phyloP scores from a whole-genome alignment of 2,888 invertebrate genomes.

The Steinernema scapterisci region DNA sequence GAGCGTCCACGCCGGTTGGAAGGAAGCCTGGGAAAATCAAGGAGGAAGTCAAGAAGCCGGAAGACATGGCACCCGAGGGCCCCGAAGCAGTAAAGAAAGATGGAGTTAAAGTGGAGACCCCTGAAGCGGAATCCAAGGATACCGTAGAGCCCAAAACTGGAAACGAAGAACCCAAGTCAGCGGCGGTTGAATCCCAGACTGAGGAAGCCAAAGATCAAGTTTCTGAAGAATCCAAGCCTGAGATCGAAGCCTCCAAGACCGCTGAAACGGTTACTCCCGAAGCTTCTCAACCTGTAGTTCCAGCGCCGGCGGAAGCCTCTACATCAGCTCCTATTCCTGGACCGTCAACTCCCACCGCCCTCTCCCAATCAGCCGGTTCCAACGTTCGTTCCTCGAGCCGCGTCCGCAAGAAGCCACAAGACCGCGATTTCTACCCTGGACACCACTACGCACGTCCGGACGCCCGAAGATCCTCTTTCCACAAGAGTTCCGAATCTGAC shows the following conservation, averaged over 20 bases:
- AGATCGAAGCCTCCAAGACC: no score
- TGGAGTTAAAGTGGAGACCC: no score
- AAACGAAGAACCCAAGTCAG: background rate
- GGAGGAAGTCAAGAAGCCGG: no score
- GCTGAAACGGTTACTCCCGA: no score
- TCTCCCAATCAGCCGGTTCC: background rate
- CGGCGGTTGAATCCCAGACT: background rate
- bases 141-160: background rate
- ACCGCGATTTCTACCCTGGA: slow-evolving; percentile 15
- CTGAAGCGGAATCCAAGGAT: background rate
- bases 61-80: no score
- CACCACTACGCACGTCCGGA: background rate
- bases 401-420: slow-evolving; percentile 17
- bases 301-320: background rate
- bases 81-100: background rate
- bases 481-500: slow-evolving; percentile 13
- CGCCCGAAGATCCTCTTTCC: background rate
- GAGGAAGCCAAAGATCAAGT: background rate
- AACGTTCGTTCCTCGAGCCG: slow-evolving; percentile 1
- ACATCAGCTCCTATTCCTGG: background rate
- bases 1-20: background rate
- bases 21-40: no score
- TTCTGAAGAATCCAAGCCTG: no score
- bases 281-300: background rate
- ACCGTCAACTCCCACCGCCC: background rate